phyloP scores from a whole-genome alignment of 2,888 invertebrate genomes.

The Eretmocerus hayati region DNA sequence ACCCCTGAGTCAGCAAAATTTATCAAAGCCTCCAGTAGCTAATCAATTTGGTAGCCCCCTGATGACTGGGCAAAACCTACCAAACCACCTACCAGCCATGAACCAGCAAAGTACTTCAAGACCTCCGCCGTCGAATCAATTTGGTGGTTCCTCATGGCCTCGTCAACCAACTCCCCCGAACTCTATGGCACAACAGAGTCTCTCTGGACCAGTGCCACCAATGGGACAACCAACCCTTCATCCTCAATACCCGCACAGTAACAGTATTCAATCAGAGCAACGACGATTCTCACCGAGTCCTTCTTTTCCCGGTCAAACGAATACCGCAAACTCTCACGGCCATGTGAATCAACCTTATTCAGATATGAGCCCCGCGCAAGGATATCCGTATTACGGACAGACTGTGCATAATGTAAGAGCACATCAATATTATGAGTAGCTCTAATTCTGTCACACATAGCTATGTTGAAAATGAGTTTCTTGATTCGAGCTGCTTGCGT shows the following conservation, averaged over 20 bases:
- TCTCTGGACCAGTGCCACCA: slow-evolving; percentile 22
- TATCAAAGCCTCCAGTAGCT: slow-evolving; percentile 25
- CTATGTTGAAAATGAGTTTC: too few relatives aligned
- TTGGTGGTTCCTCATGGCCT: slow-evolving; percentile 17
- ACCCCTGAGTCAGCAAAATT: slow-evolving; percentile 24
- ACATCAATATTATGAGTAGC: too few relatives aligned
- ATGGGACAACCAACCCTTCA: slow-evolving; percentile 32
- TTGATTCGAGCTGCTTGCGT: too few relatives aligned
- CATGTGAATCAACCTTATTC: slow-evolving; percentile 25
- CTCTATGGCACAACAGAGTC: slow-evolving; percentile 19
- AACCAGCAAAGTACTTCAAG: slow-evolving; percentile 24
- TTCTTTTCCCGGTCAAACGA: slow-evolving; percentile 42
- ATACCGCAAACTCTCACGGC: slow-evolving; percentile 25
- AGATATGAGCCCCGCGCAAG: slow-evolving; percentile 28
- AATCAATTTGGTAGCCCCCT: too few relatives aligned
- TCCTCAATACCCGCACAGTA: slow-evolving; percentile 30
- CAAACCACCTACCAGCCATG: slow-evolving; percentile 15
- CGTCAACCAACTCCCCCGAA: too few relatives aligned
- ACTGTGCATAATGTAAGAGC: slow-evolving; percentile 17
- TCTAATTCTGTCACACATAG: too few relatives aligned
- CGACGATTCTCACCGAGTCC: slow-evolving; percentile 11
- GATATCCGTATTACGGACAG: slow-evolving; percentile 37
- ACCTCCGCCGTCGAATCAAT: slow-evolving; percentile 21
- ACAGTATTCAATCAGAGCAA: slow-evolving; percentile 30
- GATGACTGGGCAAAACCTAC: slow-evolving; percentile 27